Evolutionary conservation across 2,888 invertebrate species (phyloP).

Genomic region (Caenorhabditis doughertyi): DNA sequence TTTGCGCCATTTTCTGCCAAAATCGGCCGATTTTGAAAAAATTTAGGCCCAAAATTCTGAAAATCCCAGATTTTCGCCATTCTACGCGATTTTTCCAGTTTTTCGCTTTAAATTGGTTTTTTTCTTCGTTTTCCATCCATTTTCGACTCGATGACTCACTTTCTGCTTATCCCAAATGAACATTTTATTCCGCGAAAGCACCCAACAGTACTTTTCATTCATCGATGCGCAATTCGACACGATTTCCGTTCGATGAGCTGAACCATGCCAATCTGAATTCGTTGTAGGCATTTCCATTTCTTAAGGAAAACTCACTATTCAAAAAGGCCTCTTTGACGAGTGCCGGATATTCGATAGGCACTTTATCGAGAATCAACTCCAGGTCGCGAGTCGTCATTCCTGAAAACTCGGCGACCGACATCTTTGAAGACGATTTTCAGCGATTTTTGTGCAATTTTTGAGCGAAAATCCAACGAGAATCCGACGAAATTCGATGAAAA

Average conservation of each 20-base stretch:
- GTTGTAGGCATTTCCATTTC: not conserved
- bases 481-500: not conserved
- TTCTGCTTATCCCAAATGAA: slow-evolving; percentile 56
- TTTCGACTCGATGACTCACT: slow-evolving; percentile 2
- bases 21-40: no score
- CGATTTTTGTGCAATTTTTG: not conserved
- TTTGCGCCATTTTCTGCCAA: no score
- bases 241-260: slow-evolving; percentile 50
- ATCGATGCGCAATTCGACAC: slow-evolving; percentile 51
- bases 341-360: slow-evolving; percentile 62
- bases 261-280: slow-evolving; percentile 46
- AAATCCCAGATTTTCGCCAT: not conserved
- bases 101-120: not conserved
- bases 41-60: not conserved
- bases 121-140: not conserved
- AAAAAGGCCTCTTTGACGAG: slow-evolving; percentile 65
- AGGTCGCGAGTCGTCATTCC: slow-evolving; percentile 27
- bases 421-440: not conserved
- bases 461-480: not conserved
- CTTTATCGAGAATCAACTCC: slow-evolving; percentile 54
- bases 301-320: slow-evolving; percentile 54
- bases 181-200: slow-evolving; percentile 50
- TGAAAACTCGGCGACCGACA: not conserved
- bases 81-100: not conserved
- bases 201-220: slow-evolving; percentile 64